Evolutionary conservation across 2,888 invertebrate species (phyloP), one percentile per base, ranked within the genome.

Genomic region (Operophtera brumata): DNA sequence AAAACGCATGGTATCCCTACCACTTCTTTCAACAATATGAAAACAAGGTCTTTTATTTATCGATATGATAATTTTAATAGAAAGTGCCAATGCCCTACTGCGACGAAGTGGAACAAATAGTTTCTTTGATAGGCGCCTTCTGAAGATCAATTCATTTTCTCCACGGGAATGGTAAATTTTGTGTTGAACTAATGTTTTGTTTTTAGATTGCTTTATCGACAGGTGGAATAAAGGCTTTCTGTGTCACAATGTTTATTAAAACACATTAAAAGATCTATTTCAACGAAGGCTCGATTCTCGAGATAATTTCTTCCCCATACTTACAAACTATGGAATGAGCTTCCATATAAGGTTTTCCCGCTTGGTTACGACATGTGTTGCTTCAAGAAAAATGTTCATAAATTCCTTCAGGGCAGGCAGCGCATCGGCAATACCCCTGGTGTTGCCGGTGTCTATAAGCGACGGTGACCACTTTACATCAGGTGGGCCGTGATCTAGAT

Each of bases 1-100:
- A 2, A 34, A 61, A 64, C 59, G 14, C 9, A 62, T 73, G 72
- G 73, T 64, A 42, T 71, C 62, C 67, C 66, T 67, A 64, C 47
- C 32, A 58, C 55, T 51, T 56, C 67, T 71, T 69, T 67, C 62
- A 60, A 51, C 61, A 59, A 65, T 71, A 53, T 67, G 63, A 66
- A 70, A 76, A 79, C 76, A 75, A 69, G 73, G 66, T 62, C 61
- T 66, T 71, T 68, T 74, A 77, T 80, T 80, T 78, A 84, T 75
- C 67, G 77, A 83, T 86, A 86, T 86, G 81, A 84, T 87, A 86
- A 89, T 86, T 80, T 85, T 82, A 82, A 85, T 82, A 76, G 81
- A 84, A 84, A 82, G 85, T 85, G 85, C 82, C 82, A 80, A 78
- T 80, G 73, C 68, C 89, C 88, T 81, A 86, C 88, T 82, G 88